Evolutionary conservation across 2,888 invertebrate species (phyloP), one percentile per base, ranked within the genome.

Genomic region (Eremobia ochroleuca): DNA sequence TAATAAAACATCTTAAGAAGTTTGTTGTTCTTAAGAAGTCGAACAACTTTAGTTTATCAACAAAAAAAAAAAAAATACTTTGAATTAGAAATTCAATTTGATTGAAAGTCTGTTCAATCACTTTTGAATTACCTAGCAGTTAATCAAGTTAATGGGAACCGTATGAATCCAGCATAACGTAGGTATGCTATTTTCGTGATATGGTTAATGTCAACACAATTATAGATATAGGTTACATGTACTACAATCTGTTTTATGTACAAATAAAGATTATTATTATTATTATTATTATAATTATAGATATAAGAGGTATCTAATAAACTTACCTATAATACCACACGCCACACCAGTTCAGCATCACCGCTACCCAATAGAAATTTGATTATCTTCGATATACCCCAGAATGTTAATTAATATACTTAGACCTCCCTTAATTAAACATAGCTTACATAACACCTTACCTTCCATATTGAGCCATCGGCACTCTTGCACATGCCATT

Each of bases 401-500:
- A 37, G 31, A 81, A 66, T 66, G 0, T 76, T 82, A 69, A 73
- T 70, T 73, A 70, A 59, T 46, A 55, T 59, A 59, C 73, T 75
- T 68, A 79, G 70, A 70, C 76, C 77, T 64, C 61, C 46, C 15
- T 77, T 84, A 83, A 87, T 89, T 85, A 89, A 81, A 82, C 69
- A 74, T 65, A 70, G 64, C 77, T 67, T 46, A 76, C 75, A 71
- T 80, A 76, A 76, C 81, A 79, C 70, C 67, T 74, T 68, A 88
- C 82, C 79, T 81, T 79, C 81, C 80, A 87, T 89, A 92, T 90
- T 86, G 86, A 90, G 90, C 88, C 90, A 91, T 92, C 87, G 66
- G 37, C 77, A 91, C 90, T 91, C 88, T 90, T 90, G 91, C 91
- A 89, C 86, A 88, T 88, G 84, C 88, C 90, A 92, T 94, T 94